These are phyloP conservation scores for Chymomyza caudatula DNA, from an alignment of 2,888 invertebrate species.

Conservation along the genomic window DNA sequence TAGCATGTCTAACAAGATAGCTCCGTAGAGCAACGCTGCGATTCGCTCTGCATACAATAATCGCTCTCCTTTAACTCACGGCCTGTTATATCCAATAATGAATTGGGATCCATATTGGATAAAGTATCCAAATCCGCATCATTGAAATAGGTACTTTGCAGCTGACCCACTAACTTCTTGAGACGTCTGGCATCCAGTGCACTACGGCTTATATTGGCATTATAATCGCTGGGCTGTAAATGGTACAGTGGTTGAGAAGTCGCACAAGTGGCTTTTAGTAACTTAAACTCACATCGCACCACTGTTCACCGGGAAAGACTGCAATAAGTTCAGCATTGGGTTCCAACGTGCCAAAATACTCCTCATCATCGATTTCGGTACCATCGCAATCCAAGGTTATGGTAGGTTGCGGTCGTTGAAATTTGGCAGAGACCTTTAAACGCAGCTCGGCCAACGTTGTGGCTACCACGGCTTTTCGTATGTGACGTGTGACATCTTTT, in stretches of 20 bases:
- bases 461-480: constrained; percentile 89
- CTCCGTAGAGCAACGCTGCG: constrained; percentile 89
- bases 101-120: constrained; percentile 93
- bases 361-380: constrained; percentile 96
- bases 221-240: constrained; percentile 56
- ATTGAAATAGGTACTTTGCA: constrained; percentile 88
- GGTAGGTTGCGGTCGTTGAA: constrained; percentile 82
- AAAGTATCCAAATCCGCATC: constrained; percentile 89
- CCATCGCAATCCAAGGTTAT: constrained; percentile 94
- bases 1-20: constrained; percentile 80
- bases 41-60: constrained; percentile 87
- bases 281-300: constrained; percentile 79
- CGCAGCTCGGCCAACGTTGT: constrained; percentile 87
- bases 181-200: constrained; percentile 79
- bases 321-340: constrained; percentile 91
- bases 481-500: constrained; percentile 85
- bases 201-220: constrained; percentile 56
- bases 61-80: constrained; percentile 78
- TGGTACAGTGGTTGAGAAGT: neutral
- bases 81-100: constrained; percentile 87
- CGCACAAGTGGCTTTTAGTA: neutral
- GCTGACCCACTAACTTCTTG: constrained; percentile 84
- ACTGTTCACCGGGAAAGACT: constrained; percentile 85
- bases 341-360: constrained; percentile 93
- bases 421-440: constrained; percentile 85